These are phyloP conservation scores for Camptogramma bilineatum DNA, from an alignment of 2,888 invertebrate genomes.

Conservation along the genomic window DNA sequence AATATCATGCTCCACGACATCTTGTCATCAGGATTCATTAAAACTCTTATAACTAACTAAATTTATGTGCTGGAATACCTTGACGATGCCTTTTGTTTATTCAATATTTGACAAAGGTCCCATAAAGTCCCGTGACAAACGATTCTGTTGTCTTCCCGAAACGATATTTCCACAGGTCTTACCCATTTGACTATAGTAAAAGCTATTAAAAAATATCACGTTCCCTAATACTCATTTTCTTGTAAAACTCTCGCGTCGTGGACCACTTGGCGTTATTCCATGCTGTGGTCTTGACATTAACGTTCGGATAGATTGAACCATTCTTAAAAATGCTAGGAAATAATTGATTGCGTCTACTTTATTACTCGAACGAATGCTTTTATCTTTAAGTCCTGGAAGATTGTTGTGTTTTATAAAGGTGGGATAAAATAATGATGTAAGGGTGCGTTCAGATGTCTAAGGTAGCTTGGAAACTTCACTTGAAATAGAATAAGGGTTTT, in stretches of 20 bases:
- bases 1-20: neutral
- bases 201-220: constrained; percentile 23
- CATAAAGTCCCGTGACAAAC: constrained; percentile 14
- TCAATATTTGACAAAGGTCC: neutral
- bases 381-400: constrained; percentile 24
- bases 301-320: constrained; percentile 46
- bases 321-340: constrained; percentile 42
- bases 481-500: no score
- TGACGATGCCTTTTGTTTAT: constrained; percentile 2
- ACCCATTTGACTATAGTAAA: constrained; percentile 24
- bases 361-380: constrained; percentile 37
- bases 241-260: constrained; percentile 22
- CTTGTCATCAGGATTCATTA: neutral
- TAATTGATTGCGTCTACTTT: constrained; percentile 43
- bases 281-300: constrained; percentile 38
- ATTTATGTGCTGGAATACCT: neutral
- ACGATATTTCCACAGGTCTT: neutral
- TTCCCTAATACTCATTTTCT: constrained; percentile 20
- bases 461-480: no score
- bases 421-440: neutral
- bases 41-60: neutral
- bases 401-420: neutral
- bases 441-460: neutral
- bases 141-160: constrained; percentile 7
- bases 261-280: constrained; percentile 50